Evolutionary conservation across 2,113 vertebrate genomes (phyloP), one percentile per base, ranked within the genome.

Genomic region (Aramus guarauna): DNA sequence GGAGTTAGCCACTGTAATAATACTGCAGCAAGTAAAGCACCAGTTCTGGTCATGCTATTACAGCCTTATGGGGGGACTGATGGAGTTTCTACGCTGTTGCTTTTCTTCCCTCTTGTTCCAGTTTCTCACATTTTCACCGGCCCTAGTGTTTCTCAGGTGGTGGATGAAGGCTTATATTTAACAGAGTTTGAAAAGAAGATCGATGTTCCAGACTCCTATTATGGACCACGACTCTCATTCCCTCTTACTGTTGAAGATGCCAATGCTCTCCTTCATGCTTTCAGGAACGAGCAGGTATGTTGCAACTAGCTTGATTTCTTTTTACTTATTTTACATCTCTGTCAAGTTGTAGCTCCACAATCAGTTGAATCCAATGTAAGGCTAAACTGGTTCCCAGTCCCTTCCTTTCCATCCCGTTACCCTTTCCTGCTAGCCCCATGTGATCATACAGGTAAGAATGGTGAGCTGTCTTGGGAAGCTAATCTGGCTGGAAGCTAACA

Each of bases 241-340:
- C 99, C 99, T 30, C 98, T 99, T 75, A 98, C 98, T 6, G 96
- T 97, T 88, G 79, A 97, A 9, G 98, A 99, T 87, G 99, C 99
- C 22, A 98, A 97, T 63, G 52, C 96, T 58, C 98, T 99, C 53
- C 97, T 99, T 91, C 87, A 97, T 39, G 99, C 98, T 55, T 99
- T 99, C 97, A 99, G 98, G 94, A 96, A 99, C 55, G 97, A 98
- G 84, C 98, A 99, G 98, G 99, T 98, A 98, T 97, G 94, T 96
- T 56, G 43, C 27, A 88, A 76, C 34, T 26, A 12, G 37, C 26
- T 48, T 92, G 19, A 71, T 78, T 96, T 41, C 9, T 30, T 37
- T 71, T 58, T 36, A 37, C 10, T 92, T 76, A 41, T 47, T 95
- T 86, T 81, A 50, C 12, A 41, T 67, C 37, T 72, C 23, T 89